A percentile compares a stretch with the other conserved stretches of the same genome.
Conservation (phyloP, 2,888 invertebrate genomes). For the Cetonia aurata region DNA sequence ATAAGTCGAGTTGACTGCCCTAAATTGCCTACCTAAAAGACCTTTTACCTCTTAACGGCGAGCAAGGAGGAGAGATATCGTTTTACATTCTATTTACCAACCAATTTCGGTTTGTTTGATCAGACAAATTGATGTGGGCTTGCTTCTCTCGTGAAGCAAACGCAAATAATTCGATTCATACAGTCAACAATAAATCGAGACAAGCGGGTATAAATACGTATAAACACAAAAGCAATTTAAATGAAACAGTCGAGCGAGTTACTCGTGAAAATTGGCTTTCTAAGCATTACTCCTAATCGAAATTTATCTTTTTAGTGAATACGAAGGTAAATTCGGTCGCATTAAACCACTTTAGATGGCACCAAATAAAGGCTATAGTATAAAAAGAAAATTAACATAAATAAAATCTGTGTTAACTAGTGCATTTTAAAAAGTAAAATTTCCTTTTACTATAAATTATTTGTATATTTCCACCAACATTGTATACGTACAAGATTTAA, state of each 20-base stretch:
- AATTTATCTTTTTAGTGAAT: no score
- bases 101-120: conserved; percentile 20
- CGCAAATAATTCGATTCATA: conserved; percentile 5
- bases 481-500: no score
- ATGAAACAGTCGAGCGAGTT: not conserved
- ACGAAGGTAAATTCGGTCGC: not conserved
- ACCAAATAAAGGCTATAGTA: no score
- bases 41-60: not conserved
- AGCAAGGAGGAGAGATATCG: conserved; percentile 2
- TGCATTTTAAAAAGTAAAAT: no score
- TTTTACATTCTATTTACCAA: conserved; percentile 24
- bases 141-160: conserved; percentile 2
- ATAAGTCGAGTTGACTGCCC: not conserved
- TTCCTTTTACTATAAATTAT: no score
- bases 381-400: no score
- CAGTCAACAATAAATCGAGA: conserved; percentile 6
- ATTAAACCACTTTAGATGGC: not conserved
- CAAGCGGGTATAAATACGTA: not conserved
- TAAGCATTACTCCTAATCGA: no score
- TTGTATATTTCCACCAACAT: no score
- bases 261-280: not conserved
- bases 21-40: not conserved
- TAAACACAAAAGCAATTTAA: not conserved
- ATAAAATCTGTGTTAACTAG: no score
- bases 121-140: conserved; percentile 17